These are phyloP conservation scores for Dendrocincla tyrannina DNA, from an alignment of 2,797 vertebrate species.

Conservation along the genomic window DNA sequence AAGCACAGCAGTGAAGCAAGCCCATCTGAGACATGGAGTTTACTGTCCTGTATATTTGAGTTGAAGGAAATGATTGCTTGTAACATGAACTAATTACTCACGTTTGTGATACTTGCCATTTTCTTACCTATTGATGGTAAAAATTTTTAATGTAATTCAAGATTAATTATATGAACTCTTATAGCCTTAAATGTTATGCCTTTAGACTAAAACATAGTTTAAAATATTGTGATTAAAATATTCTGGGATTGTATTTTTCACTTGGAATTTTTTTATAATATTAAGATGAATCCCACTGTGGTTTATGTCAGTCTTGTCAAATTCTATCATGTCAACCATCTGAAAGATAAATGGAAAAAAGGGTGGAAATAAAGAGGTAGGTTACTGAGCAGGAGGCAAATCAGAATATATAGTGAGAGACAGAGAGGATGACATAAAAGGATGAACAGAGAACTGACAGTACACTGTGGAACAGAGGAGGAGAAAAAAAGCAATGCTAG, in stretches of 20 bases:
- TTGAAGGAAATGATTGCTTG: not conserved
- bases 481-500: not conserved
- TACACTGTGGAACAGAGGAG: not conserved
- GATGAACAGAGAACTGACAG: not conserved
- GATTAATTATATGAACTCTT: not conserved
- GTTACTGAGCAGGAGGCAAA: constrained; percentile 22
- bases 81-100: not conserved
- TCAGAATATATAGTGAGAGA: not conserved
- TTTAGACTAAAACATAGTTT: constrained; percentile 2
- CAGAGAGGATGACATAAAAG: not conserved
- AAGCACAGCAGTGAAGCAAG: not conserved
- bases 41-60: not conserved
- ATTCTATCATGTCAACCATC: constrained; percentile 65
- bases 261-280: not conserved
- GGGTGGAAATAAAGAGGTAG: constrained; percentile 43
- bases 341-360: constrained; percentile 63
- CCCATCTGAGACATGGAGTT: not conserved
- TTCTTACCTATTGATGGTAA: not conserved
- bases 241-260: constrained; percentile 31
- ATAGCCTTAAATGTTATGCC: not conserved
- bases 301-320: constrained; percentile 61
- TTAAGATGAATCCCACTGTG: constrained; percentile 35
- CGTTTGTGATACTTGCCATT: not conserved
- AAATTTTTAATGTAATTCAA: not conserved
- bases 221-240: constrained; percentile 51